A percentile compares a stretch with the other conserved stretches of the same genome.
These are phyloP conservation scores for Pyrochroa serraticornis DNA, from an alignment of 2,888 invertebrate species.

Conservation along the genomic window DNA sequence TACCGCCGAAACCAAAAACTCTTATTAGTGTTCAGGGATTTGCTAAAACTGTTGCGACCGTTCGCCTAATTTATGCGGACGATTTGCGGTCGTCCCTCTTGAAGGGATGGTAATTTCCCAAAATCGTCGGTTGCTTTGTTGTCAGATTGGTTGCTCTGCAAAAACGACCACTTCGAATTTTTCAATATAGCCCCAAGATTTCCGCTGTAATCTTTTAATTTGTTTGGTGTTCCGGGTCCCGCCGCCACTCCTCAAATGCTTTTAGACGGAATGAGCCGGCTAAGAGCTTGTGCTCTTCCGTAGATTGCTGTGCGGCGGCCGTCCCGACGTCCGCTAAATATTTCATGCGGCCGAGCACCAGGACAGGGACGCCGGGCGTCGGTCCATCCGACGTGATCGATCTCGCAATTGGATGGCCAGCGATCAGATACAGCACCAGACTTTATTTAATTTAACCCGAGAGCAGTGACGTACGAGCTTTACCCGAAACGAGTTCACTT, in stretches of 20 bases:
- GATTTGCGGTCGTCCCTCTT: too few relatives aligned
- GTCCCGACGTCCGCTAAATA: slow-evolving; percentile 49
- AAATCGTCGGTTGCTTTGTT: too few relatives aligned
- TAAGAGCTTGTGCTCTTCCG: slow-evolving; percentile 56
- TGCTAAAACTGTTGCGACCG: too few relatives aligned
- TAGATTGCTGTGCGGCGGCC: slow-evolving; percentile 52
- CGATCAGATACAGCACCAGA: slow-evolving; percentile 53
- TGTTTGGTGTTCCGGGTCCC: slow-evolving; percentile 6
- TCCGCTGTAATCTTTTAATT: slow-evolving; percentile 9
- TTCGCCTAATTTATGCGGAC: too few relatives aligned
- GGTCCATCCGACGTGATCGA: slow-evolving; percentile 49
- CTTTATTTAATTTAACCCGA: slow-evolving; percentile 55
- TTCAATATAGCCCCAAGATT: too few relatives aligned
- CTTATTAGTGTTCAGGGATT: too few relatives aligned
- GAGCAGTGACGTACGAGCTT: slow-evolving; percentile 50
- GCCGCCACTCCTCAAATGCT: slow-evolving; percentile 44
- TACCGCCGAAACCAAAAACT: too few relatives aligned
- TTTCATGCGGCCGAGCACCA: slow-evolving; percentile 50
- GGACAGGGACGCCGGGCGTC: slow-evolving; percentile 25
- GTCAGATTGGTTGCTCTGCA: too few relatives aligned
- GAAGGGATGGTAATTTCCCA: too few relatives aligned
- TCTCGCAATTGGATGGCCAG: slow-evolving; percentile 53
- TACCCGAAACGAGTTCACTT: slow-evolving; percentile 44
- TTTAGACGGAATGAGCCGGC: slow-evolving; percentile 55
- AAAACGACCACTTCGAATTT: too few relatives aligned